A percentile compares a stretch with the other conserved stretches of the same genome.
These are phyloP conservation scores for Talpa occidentalis DNA, from an alignment of 2,113 vertebrate species.

Conservation along the genomic window DNA sequence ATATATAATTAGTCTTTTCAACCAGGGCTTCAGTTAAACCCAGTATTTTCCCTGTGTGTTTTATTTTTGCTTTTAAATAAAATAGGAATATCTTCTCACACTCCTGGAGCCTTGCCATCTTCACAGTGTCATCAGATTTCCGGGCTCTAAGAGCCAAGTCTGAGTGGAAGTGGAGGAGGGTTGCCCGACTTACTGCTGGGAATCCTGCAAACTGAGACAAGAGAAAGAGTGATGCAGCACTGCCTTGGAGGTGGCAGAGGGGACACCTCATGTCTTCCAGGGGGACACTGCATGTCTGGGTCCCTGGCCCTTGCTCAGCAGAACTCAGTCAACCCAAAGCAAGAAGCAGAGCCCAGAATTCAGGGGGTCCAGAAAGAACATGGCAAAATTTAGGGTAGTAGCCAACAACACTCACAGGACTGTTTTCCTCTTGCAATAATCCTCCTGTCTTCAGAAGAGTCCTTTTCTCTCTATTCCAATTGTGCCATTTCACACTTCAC, in stretches of 20 bases:
- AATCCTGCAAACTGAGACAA: neutral
- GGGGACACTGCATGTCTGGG: neutral
- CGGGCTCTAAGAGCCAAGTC: neutral
- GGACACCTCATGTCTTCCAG: neutral
- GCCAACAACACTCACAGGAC: neutral
- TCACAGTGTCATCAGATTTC: neutral
- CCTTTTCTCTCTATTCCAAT: neutral
- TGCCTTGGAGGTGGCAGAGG: neutral
- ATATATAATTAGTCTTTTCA: neutral
- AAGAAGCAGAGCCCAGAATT: neutral
- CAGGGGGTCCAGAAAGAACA: neutral
- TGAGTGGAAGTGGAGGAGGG: neutral
- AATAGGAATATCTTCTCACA: neutral
- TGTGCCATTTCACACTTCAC: neutral
- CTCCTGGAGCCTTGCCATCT: neutral
- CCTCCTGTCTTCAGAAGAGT: neutral
- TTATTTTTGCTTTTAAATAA: slow-evolving; percentile 28
- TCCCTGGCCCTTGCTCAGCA: neutral
- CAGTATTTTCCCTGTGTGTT: neutral
- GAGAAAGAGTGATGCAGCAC: fast-evolving
- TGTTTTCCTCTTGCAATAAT: slow-evolving; percentile 32
- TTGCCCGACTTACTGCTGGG: neutral
- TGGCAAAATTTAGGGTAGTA: neutral
- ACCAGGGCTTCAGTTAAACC: neutral
- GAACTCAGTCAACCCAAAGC: neutral